These are phyloP conservation scores for Drosophila setifemur DNA, from an alignment of 1,140 invertebrate genomes.

Conservation along the genomic window DNA sequence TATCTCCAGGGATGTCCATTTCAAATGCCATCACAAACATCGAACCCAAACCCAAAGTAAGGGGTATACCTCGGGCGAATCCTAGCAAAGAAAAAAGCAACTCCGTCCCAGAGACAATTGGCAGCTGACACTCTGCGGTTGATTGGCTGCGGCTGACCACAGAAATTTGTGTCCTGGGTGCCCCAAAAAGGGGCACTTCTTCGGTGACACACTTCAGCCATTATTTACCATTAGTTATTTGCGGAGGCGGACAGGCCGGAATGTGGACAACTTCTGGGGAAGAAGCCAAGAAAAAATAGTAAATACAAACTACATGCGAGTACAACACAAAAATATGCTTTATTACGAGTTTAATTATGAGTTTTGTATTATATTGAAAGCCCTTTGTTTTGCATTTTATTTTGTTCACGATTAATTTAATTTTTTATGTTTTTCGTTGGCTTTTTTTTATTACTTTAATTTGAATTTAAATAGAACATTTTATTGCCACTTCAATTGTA, in stretches of 20 bases:
- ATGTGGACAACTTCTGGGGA: too few relatives aligned
- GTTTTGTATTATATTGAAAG: too few relatives aligned
- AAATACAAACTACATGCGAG: too few relatives aligned
- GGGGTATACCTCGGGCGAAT: not conserved
- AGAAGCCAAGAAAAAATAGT: not conserved
- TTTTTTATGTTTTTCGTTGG: not conserved
- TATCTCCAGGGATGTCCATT: too few relatives aligned
- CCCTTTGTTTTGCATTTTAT: too few relatives aligned
- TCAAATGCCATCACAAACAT: not conserved
- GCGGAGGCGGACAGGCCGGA: not conserved
- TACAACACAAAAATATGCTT: too few relatives aligned
- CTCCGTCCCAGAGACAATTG: conserved; percentile 15
- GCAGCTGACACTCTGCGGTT: conserved; percentile 28
- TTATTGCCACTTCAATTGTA: not conserved
- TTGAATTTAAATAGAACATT: not conserved
- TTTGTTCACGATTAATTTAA: too few relatives aligned
- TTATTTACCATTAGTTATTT: conserved; percentile 23
- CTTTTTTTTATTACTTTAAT: not conserved
- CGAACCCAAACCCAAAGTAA: not conserved
- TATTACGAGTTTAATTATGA: too few relatives aligned
- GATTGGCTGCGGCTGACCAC: conserved; percentile 34
- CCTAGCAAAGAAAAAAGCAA: too few relatives aligned
- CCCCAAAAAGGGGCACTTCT: not conserved
- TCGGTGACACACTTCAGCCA: conserved; percentile 6
- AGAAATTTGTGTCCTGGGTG: conserved; percentile 11